Evolutionary conservation across 2,113 vertebrate species (phyloP).

Genomic region (Antigone vipio): DNA sequence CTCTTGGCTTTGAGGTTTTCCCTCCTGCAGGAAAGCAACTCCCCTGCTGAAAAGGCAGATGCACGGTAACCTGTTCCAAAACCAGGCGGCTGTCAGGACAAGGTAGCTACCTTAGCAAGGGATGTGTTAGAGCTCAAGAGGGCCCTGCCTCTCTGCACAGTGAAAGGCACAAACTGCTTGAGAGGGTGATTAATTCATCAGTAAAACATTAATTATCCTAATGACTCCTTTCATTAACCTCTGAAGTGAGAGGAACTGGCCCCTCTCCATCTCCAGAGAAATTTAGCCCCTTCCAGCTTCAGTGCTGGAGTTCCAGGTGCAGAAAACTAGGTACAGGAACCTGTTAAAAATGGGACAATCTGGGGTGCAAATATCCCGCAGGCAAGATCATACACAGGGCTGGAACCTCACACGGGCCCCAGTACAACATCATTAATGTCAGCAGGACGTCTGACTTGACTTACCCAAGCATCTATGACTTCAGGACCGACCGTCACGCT

Average conservation of each 20-base stretch:
- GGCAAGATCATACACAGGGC: neutral
- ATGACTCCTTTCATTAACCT: constrained; percentile 69
- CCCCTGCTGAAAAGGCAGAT: constrained; percentile 14
- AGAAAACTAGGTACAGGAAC: neutral
- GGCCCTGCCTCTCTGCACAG: constrained; percentile 35
- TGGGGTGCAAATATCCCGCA: neutral
- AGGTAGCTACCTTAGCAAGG: neutral
- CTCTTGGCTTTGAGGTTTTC: neutral
- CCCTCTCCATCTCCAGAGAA: constrained; percentile 12
- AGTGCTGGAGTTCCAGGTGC: neutral
- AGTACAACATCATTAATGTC: neutral
- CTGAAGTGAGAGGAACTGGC: constrained; percentile 24
- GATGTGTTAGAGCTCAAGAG: constrained; percentile 21
- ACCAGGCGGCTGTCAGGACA: neutral
- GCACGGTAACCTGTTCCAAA: neutral
- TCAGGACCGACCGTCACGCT: neutral
- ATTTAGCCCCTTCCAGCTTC: neutral
- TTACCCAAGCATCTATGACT: neutral
- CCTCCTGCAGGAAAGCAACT: neutral
- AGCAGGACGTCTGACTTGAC: neutral
- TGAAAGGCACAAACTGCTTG: constrained; percentile 42
- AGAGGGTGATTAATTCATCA: constrained; percentile 71
- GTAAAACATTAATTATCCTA: constrained; percentile 69
- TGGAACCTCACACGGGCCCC: neutral
- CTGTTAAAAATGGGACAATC: neutral